Evolutionary conservation across 2,888 invertebrate species (phyloP), one percentile per base, ranked within the genome.

Genomic region (Caenorhabditis becei): DNA sequence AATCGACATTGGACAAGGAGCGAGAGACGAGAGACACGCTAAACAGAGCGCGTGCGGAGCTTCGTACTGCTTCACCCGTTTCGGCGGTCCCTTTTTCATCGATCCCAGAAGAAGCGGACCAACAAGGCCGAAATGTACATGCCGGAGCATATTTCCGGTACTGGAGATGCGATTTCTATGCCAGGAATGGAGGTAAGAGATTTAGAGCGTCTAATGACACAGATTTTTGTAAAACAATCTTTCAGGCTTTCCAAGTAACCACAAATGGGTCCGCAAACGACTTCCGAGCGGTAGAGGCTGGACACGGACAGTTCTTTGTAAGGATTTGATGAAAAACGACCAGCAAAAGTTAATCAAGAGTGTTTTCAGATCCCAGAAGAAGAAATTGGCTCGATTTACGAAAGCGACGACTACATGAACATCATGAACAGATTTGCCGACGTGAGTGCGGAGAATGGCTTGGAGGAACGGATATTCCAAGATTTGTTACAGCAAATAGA

Each of bases 81-180:
- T 20, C 18, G 61, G 16, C 44, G 62, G 58, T 35, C 74, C 59
- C 4, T 18, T 18, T 47, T 44, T 54, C 51, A 69, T 75, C 32
- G 75, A 75, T 75, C 54, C 41, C 41, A 14, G 41, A 2, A 11
- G 7, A 5, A 41, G 41, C 7, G 41, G 41, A 11, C 41, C 41
- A 14, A 35, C 4, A 26, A 53, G 1, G 26, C 11, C 16, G 32
- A 37, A 14, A 85, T 86, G 84, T 74, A 83, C 53, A 80, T 86
- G 58, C 84, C 86, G 14, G 83, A 85, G 44, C 86, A 86, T 71
- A 83, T 86, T 26, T 82, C 83, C 3, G 84, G 75, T 26, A 82
- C 83, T 18, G 86, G 84, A 0, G 81, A 83, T 26, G 54, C 65
- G 7, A 67, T 72, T 41, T 53, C 59, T 7, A 28, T 66, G 35